Conservation (phyloP, 2,113 vertebrate genomes). For the Kobus ellipsiprymnus region DNA sequence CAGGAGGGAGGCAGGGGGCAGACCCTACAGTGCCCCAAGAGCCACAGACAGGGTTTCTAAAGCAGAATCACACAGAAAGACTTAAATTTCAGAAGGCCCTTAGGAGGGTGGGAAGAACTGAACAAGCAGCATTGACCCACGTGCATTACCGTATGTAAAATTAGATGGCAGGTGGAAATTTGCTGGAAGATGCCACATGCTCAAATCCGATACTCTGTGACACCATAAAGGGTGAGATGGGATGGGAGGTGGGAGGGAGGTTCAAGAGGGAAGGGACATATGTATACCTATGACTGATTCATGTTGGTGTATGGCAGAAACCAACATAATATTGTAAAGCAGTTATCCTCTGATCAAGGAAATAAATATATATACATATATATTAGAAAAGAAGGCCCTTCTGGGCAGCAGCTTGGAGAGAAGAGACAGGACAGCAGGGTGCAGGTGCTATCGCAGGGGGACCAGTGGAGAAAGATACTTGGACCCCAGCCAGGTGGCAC, state of each 20-base stretch:
- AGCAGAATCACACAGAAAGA: neutral
- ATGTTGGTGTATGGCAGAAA: neutral
- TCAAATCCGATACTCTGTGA: neutral
- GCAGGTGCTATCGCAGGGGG: rapidly evolving
- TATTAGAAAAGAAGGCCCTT: neutral
- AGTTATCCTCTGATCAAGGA: neutral
- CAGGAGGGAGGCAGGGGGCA: too few species aligned
- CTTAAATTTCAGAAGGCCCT: neutral
- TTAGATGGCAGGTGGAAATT: neutral
- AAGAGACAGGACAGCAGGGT: rapidly evolving
- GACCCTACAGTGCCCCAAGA: rapidly evolving
- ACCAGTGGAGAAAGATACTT: rapidly evolving
- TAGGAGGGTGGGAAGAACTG: neutral
- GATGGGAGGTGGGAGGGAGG: neutral
- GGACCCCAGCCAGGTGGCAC: neutral
- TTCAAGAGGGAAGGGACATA: neutral
- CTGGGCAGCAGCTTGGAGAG: neutral
- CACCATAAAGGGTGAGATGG: rapidly evolving
- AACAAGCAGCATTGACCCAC: neutral
- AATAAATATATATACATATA: neutral
- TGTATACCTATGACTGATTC: neutral
- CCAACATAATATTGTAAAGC: neutral
- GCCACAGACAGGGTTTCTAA: rapidly evolving
- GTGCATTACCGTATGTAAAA: neutral
- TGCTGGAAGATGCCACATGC: neutral